phyloP scores from a whole-genome alignment of 2,797 vertebrate genomes.

The Chelidonichthys spinosus region DNA sequence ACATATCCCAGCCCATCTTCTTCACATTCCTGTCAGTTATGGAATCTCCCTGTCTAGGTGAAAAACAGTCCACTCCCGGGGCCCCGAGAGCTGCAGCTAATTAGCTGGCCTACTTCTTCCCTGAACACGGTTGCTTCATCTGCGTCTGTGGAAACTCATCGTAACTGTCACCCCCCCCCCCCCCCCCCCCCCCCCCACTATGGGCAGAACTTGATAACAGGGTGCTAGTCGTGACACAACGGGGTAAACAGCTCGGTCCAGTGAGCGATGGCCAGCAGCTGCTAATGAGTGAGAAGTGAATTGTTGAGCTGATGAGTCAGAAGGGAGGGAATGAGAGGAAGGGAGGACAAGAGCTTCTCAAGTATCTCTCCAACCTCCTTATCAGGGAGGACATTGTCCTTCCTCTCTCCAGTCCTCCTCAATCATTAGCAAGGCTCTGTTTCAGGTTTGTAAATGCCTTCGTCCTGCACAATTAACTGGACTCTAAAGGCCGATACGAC shows the following conservation, averaged over 20 bases:
- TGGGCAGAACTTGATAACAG: slow-evolving; percentile 71
- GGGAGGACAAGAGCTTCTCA: slow-evolving; percentile 67
- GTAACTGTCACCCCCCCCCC: slow-evolving; percentile 63
- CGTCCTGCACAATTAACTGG: slow-evolving; percentile 37
- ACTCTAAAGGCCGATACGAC: slow-evolving; percentile 46
- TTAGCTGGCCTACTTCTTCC: slow-evolving; percentile 74
- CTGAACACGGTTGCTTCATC: slow-evolving; percentile 62
- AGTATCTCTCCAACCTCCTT: slow-evolving; percentile 70
- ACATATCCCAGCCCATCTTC: slow-evolving; percentile 51
- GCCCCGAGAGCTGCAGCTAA: slow-evolving; percentile 71
- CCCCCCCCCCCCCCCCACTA: slow-evolving; percentile 57
- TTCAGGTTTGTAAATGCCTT: slow-evolving; percentile 52
- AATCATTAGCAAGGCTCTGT: slow-evolving; percentile 73
- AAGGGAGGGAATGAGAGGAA: slow-evolving; percentile 54
- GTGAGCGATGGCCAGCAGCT: slow-evolving; percentile 66
- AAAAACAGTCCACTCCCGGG: slow-evolving; percentile 67
- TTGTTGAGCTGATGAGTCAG: slow-evolving; percentile 66
- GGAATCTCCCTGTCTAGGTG: slow-evolving; percentile 74
- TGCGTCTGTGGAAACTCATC: slow-evolving; percentile 70
- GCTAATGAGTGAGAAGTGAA: slow-evolving; percentile 81
- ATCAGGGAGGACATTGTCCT: slow-evolving; percentile 69
- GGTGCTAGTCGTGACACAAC: slow-evolving; percentile 69
- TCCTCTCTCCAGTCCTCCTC: slow-evolving; percentile 52
- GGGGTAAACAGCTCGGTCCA: slow-evolving; percentile 71
- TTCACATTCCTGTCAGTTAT: slow-evolving; percentile 67